phyloP scores from a whole-genome alignment of 30 jellyfish, hydroid and myxozoan genomes.

The Chironex yamaguchii region DNA sequence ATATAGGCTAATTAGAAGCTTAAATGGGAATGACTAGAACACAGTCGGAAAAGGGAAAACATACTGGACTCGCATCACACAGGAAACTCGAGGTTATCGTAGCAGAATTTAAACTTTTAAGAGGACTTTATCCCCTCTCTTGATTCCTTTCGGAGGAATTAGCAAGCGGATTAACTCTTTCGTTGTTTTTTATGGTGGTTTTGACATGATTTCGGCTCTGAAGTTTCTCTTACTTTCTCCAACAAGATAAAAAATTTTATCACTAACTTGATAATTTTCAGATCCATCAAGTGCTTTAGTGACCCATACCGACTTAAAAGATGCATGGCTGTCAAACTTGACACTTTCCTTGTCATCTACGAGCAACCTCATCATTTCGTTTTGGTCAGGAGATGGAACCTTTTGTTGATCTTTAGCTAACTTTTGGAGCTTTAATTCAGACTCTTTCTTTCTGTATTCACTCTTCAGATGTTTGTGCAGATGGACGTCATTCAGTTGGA shows the following conservation, averaged over 20 bases:
- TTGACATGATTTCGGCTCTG: conserved; percentile 11
- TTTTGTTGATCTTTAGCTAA: conserved; percentile 22
- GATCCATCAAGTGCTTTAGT: conserved; percentile 13
- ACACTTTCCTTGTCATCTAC: background rate
- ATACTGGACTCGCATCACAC: no score
- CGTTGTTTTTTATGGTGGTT: background rate
- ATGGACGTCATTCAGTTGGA: conserved; percentile 58
- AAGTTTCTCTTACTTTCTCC: conserved; percentile 29
- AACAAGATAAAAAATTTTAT: conserved; percentile 21
- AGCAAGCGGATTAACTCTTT: conserved; percentile 9
- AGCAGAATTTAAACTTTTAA: no score
- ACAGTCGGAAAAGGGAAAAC: no score
- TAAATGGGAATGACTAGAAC: no score
- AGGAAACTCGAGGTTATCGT: no score
- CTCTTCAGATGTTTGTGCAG: conserved; percentile 33
- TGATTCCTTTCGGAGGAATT: conserved; percentile 58
- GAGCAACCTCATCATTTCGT: conserved; percentile 52
- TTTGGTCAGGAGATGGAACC: conserved; percentile 64
- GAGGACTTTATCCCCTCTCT: no score
- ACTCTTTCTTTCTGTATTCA: conserved; percentile 40
- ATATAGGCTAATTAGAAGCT: no score
- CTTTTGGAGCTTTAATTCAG: conserved; percentile 34
- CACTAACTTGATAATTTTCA: conserved; percentile 22
- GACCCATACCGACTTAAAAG: conserved; percentile 21
- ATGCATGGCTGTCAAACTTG: background rate